Percentiles rank a stretch among this genome's conserved stretches.
Evolutionary conservation across 2,113 vertebrate species (phyloP).

Genomic region (Chinchilla lanigera): DNA sequence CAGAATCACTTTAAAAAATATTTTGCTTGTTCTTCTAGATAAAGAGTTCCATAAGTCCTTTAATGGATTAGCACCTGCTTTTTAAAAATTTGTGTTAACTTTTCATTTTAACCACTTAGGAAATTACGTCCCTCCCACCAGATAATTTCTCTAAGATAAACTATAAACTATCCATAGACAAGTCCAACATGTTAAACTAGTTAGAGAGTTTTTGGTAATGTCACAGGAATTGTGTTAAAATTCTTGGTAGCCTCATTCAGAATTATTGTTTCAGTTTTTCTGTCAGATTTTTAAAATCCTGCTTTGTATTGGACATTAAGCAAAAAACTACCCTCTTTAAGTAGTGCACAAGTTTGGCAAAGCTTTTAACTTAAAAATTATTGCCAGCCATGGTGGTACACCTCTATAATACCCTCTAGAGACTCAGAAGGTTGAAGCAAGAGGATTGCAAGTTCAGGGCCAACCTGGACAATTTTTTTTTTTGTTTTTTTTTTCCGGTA

Average conservation of each 20-base stretch:
- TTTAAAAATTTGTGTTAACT: neutral
- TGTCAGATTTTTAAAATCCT: neutral
- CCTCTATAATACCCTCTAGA: neutral
- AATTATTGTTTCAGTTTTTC: constrained; percentile 49
- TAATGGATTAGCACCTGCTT: neutral
- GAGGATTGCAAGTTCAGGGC: neutral
- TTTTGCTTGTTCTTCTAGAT: constrained; percentile 47
- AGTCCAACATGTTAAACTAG: neutral
- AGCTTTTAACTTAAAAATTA: neutral
- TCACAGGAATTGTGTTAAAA: neutral
- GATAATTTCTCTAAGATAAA: neutral
- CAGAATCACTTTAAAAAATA: neutral
- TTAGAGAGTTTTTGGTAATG: neutral
- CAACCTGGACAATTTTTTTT: too few relatives aligned
- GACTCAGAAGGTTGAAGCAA: neutral
- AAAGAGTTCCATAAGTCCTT: constrained; percentile 31
- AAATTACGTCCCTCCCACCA: neutral
- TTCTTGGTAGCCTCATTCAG: neutral
- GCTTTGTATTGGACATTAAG: neutral
- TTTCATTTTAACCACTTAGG: neutral
- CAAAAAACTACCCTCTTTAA: neutral
- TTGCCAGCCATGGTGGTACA: neutral
- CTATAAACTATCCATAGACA: neutral
- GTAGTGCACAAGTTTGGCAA: neutral
- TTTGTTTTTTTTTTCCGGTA: too few relatives aligned